phyloP scores from a whole-genome alignment of 53 echinoderm and acorn worm genomes.

The Antedon mediterranea region DNA sequence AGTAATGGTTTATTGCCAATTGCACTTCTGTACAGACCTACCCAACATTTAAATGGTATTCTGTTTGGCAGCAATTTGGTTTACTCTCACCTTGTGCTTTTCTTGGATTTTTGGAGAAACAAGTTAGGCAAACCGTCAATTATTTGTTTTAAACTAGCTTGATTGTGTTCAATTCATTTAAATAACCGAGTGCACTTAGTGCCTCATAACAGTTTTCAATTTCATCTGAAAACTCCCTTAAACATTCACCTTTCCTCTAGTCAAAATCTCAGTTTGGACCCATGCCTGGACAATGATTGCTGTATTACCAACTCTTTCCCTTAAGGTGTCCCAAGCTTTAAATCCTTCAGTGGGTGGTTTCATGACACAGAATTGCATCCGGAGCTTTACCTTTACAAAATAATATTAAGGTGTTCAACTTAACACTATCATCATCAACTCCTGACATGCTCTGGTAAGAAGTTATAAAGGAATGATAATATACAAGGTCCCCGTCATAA shows the following conservation, averaged over 20 bases:
- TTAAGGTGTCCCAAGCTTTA: neutral
- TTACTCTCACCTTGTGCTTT: conserved; percentile 9
- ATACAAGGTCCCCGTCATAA: neutral
- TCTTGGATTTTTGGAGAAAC: conserved; percentile 4
- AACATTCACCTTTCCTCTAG: neutral
- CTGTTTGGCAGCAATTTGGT: neutral
- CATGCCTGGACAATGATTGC: neutral
- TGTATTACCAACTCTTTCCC: neutral
- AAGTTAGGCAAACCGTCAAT: conserved; percentile 8
- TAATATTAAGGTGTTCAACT: neutral
- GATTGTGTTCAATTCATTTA: conserved; percentile 16
- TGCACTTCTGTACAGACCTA: too few relatives aligned
- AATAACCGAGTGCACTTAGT: conserved; percentile 1
- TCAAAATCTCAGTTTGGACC: neutral
- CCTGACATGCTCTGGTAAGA: neutral
- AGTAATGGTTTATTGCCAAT: too few relatives aligned
- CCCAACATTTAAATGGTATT: neutral
- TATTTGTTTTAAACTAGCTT: conserved; percentile 1
- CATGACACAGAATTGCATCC: neutral
- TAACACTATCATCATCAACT: neutral
- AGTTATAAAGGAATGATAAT: neutral
- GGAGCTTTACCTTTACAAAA: neutral
- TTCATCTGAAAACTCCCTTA: conserved; percentile 21
- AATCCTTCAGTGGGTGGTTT: neutral
- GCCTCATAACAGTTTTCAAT: conserved; percentile 11